Evolutionary conservation across 2,113 vertebrate genomes (phyloP).

Genomic region (Uropsilus gracilis): DNA sequence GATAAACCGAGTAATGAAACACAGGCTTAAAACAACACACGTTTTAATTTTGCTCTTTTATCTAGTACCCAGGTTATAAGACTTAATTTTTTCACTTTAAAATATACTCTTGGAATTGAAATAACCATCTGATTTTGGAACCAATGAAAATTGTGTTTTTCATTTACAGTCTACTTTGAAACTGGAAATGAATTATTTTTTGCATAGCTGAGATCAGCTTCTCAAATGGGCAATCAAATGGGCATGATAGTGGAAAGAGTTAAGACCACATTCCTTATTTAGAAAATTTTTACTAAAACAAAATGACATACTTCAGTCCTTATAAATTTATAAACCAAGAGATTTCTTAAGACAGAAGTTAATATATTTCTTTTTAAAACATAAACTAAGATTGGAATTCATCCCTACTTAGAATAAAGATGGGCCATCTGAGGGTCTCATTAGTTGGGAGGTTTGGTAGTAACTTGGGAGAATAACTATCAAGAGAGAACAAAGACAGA

Average conservation of each 20-base stretch:
- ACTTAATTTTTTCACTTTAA: not conserved
- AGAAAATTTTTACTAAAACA: not conserved
- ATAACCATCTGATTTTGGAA: not conserved
- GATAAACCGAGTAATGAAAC: not conserved
- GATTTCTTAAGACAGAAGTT: not conserved
- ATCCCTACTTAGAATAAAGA: not conserved
- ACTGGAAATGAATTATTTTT: not conserved
- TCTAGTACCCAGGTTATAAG: not conserved
- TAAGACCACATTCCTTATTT: not conserved
- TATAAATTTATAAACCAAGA: not conserved
- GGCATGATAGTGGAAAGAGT: not conserved
- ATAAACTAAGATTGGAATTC: not conserved
- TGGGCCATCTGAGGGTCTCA: not conserved
- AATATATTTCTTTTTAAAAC: not conserved
- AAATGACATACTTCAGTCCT: not conserved
- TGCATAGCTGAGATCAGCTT: not conserved
- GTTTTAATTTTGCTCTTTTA: not conserved
- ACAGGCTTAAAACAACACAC: not conserved
- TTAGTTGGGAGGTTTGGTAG: not conserved
- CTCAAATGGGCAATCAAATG: not conserved
- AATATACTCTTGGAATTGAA: not conserved
- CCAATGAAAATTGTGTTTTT: constrained; percentile 47
- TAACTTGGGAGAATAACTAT: not conserved
- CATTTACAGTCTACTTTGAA: not conserved
- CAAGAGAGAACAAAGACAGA: not conserved